Evolutionary conservation across 2,797 vertebrate species (phyloP).

Genomic region (Pteronotus mesoamericanus): DNA sequence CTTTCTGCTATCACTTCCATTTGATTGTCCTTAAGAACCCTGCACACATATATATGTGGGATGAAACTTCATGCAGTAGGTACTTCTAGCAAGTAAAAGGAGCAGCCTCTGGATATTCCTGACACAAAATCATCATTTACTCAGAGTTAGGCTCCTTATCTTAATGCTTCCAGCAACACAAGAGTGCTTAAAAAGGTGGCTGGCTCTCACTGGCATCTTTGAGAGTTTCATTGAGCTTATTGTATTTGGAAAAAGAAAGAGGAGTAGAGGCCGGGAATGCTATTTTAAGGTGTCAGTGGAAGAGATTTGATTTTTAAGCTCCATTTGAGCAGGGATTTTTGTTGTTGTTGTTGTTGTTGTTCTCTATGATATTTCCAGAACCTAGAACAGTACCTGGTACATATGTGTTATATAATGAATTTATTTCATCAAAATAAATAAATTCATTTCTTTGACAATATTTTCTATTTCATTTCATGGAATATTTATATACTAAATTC

Average conservation of each 20-base stretch:
- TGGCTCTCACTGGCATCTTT: not conserved
- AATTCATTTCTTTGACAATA: not conserved
- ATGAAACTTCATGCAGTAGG: not conserved
- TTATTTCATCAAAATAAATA: slow-evolving; percentile 20
- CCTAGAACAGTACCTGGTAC: not conserved
- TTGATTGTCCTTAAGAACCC: not conserved
- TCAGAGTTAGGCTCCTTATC: slow-evolving; percentile 25
- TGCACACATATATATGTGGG: not conserved
- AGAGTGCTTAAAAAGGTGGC: not conserved
- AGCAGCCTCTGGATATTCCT: not conserved
- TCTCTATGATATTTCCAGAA: not conserved
- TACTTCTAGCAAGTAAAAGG: not conserved
- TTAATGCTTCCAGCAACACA: slow-evolving; percentile 42
- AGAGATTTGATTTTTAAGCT: slow-evolving; percentile 24
- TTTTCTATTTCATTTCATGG: not conserved
- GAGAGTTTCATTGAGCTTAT: slow-evolving; percentile 44
- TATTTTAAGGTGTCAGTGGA: slow-evolving; percentile 13
- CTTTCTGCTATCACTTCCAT: not conserved
- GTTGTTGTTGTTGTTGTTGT: not conserved
- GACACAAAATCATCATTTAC: not conserved
- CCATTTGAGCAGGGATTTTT: not conserved
- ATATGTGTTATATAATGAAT: not conserved
- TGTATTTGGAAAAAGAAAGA: not conserved
- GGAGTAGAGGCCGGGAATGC: not conserved
- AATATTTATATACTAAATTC: not conserved